Base-by-base conservation (phyloP, 2,888 invertebrate genomes). In the Halictus ligatus region DNA sequence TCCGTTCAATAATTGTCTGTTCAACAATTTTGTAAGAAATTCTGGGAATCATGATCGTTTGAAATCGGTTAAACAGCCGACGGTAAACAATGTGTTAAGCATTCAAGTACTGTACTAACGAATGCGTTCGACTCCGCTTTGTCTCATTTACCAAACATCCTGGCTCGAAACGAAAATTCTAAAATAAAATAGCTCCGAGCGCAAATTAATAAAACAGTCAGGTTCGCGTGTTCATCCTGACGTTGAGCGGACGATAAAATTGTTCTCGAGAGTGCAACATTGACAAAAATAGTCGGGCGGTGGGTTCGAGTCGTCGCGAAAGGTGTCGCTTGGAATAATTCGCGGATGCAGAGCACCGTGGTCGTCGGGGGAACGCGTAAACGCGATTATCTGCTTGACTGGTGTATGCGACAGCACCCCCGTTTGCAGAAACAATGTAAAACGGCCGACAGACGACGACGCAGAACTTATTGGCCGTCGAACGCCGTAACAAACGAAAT, bases 401-500 rank as follows among this genome's bases (percentile, higher is more conserved):
- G 72, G 72, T 18, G n/a, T 25, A 58, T n/a, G n/a, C 7, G 35
- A 58, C 43, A 25, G 64, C 75, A 29, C 5, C 75, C 46, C 75
- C 60, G 69, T 1, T 6, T 58, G 10, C 43, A 54, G 48, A 58
- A 67, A 72, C 64, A 76, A 76, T 79, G 76, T 73, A 67, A 58
- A 46, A 35, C 21, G 18, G 43, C 54, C 60, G 69, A 58, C 73
- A 15, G 72, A 29, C 43, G 43, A 25, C n/a, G 43, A 54, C 21
- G 54, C 50, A 29, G 71, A 78, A 83, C 77, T 83, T 84, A 80
- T 81, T 58, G 75, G 48, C 67, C 72, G 46, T 46, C 83, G 82
- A 80, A 83, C 78, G 80, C 81, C 80, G 77, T 81, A 88, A 84
- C 89, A 81, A 83, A 77, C 81, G 64, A 40, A 86, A 83, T 86